A percentile compares a stretch with the other conserved stretches of the same genome.
Evolutionary conservation across 1,140 invertebrate species (phyloP).

Genomic region (Hesperophylax magnus): DNA sequence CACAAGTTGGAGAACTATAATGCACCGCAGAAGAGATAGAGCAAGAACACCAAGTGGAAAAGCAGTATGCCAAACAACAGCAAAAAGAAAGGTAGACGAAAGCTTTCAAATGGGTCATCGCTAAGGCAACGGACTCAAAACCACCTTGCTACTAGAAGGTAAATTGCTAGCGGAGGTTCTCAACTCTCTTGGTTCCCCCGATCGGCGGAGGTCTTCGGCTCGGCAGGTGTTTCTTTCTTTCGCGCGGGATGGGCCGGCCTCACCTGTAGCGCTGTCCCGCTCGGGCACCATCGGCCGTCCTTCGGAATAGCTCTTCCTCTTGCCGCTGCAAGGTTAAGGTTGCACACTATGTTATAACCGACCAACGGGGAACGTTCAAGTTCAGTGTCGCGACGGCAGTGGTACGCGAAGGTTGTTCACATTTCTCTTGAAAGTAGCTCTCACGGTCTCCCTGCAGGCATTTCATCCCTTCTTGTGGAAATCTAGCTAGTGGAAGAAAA

Average conservation of each 20-base stretch:
- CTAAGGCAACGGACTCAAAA: background rate
- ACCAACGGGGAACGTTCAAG: conserved; percentile 69
- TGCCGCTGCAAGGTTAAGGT: conserved; percentile 70
- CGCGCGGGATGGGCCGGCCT: background rate
- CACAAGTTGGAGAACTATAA: background rate
- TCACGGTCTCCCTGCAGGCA: conserved; percentile 1
- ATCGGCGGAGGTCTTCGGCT: conserved; percentile 26
- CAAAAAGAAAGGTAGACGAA: conserved; percentile 4
- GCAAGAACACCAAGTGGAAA: background rate
- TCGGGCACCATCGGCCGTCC: conserved; percentile 61
- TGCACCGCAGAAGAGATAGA: background rate
- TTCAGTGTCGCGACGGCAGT: conserved; percentile 72
- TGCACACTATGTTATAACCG: conserved; percentile 68
- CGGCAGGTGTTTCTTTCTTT: conserved; percentile 6
- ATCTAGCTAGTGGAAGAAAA: conserved; percentile 11
- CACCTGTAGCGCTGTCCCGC: conserved; percentile 41
- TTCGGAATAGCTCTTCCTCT: conserved; percentile 64
- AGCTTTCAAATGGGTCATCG: background rate
- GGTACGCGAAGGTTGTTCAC: conserved; percentile 58
- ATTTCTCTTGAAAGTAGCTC: background rate
- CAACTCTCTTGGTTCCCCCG: background rate
- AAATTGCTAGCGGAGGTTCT: background rate
- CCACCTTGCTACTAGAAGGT: conserved; percentile 2
- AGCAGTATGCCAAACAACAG: background rate
- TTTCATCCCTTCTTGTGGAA: conserved; percentile 12